Evolutionary conservation across 53 echinoderm and acorn worm genomes (phyloP).

Genomic region (Astropecten irregularis): DNA sequence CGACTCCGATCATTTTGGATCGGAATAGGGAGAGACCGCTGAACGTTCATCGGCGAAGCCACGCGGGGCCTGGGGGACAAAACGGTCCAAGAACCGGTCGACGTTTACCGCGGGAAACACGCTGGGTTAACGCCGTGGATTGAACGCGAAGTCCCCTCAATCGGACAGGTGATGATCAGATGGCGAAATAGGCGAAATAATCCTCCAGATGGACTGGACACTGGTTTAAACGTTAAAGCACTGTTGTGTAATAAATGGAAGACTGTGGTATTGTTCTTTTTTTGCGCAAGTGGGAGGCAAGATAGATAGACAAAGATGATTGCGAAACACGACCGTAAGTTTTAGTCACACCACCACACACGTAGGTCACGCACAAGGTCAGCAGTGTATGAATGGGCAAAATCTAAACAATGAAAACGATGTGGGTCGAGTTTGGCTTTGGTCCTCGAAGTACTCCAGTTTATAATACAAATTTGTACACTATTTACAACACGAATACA

Average conservation of each 20-base stretch:
- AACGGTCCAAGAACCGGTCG: not conserved
- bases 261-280: constrained; percentile 13
- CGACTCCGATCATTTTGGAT: constrained; percentile 86
- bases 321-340: constrained; percentile 4
- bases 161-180: not conserved
- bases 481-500: constrained; percentile 32
- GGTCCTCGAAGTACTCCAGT: too few relatives aligned
- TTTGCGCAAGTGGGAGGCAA: constrained; percentile 17
- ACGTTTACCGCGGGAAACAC: not conserved
- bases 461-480: constrained; percentile 6
- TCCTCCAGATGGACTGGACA: too few relatives aligned
- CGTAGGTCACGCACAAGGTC: not conserved
- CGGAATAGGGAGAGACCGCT: constrained; percentile 86
- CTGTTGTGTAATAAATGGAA: constrained; percentile 32
- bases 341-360: constrained; percentile 8
- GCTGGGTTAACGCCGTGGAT: not conserved
- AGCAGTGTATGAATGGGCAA: not conserved
- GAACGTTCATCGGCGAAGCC: constrained; percentile 73
- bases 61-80: not conserved
- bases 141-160: not conserved
- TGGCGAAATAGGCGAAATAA: too few relatives aligned
- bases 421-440: too few relatives aligned
- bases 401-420: constrained; percentile 1
- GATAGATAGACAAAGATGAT: constrained; percentile 24
- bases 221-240: not conserved